These are phyloP conservation scores for Tetragonula carbonaria DNA, from an alignment of 2,888 invertebrate species.

Conservation along the genomic window DNA sequence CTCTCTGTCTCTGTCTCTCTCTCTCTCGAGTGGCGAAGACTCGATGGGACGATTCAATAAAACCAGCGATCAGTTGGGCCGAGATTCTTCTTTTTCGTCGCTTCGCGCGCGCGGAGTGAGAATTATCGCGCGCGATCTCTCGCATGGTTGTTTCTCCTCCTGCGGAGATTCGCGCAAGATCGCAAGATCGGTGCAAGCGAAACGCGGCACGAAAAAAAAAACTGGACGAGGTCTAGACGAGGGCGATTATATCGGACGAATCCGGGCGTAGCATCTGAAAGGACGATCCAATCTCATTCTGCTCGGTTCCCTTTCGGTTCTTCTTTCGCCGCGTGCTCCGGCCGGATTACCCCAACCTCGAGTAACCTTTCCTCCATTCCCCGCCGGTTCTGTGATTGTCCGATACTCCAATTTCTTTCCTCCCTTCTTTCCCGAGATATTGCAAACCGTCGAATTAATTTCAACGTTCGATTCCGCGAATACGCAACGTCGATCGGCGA, in stretches of 20 bases:
- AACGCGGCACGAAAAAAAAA: too few species aligned
- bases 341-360: constrained; percentile 31
- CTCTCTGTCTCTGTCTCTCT: too few species aligned
- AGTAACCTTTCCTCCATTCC: constrained; percentile 25
- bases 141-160: too few species aligned
- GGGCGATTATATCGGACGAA: background rate
- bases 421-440: constrained; percentile 8
- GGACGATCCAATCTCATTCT: constrained; percentile 18
- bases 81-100: background rate
- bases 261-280: background rate
- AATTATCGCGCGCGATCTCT: background rate
- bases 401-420: constrained; percentile 25
- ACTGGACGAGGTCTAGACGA: too few species aligned
- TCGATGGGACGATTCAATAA: background rate
- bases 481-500: constrained; percentile 65
- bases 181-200: too few species aligned
- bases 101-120: background rate
- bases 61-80: background rate
- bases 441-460: constrained; percentile 70
- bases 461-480: constrained; percentile 70
- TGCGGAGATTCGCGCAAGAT: too few species aligned
- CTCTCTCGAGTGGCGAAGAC: too few species aligned
- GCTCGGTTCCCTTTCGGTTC: constrained; percentile 7
- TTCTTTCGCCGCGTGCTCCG: constrained; percentile 9
- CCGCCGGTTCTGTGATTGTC: constrained; percentile 21